Base-by-base conservation (phyloP, 2,113 vertebrate genomes). In the Sphyrna mokarran region DNA sequence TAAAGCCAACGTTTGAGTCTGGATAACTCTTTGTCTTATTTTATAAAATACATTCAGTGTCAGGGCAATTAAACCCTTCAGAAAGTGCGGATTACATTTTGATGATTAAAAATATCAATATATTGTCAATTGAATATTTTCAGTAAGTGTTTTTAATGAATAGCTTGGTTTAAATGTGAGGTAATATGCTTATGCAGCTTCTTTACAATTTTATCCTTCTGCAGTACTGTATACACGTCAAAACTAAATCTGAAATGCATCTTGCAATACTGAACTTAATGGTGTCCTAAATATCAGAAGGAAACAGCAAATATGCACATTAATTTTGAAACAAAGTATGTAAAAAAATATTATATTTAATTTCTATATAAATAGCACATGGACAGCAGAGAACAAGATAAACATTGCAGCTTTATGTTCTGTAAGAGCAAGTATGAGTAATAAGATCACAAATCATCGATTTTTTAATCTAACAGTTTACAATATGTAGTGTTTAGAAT, bases 341-440 rank as follows among this genome's bases (percentile, higher is more conserved):
- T 95, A 76, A 95, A 95, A 95, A 95, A 72, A 95, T 95, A 95
- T 95, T 33, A 48, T 89, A 90, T 90, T 95, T 95, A 72, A 95
- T 95, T 95, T 95, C 69, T 29, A 95, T 93, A 93, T 95, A 95
- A 95, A 95, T 95, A 95, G 94, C 94, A 95, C 94, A 95, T 72
- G 23, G 69, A 95, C 11, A 72, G 94, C 94, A 95, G 94, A 95
- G 94, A 95, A 95, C 69, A 95, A 54, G 94, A 22, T 95, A 48
- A 72, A 95, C 69, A 72, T 95, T 95, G 22, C 13, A 54, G 37
- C 23, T 95, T 95, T 37, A 93, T 95, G 68, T 48, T 95, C 40
- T 4, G 33, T 95, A 72, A 95, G 43, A 72, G 37, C 68, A 93
- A 93, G 5, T 22, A 93, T 93, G 89, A 95, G 43, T 72, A 48